Base-by-base conservation (phyloP, 2,797 vertebrate species). In the Varecia variegata region DNA sequence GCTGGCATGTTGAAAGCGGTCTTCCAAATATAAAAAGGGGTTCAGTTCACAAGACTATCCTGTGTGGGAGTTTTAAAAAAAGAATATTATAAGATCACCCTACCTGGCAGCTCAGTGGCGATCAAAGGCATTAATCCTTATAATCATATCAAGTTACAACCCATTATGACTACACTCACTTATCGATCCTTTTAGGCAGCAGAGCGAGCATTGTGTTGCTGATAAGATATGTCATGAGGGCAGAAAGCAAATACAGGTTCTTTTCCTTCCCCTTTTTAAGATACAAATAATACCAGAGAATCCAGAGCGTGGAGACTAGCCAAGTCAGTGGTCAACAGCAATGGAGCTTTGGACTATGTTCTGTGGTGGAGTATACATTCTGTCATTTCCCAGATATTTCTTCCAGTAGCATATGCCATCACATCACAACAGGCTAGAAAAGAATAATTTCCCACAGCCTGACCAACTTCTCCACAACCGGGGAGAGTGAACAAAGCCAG, bases 71-170 rank as follows among this genome's bases (percentile, higher is more conserved):
- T 94, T 93, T 88, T 67, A 80, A 90, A 73, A 76, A 95, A 65
- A 67, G 60, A 94, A 89, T 96, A 92, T 95, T 74, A 81, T 50
- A 76, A 27, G 74, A 95, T 97, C 15, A 25, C 68, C 85, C 95
- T 95, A 96, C 84, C 71, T 91, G 68, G 71, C 80, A 82, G 35
- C 79, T 97, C 56, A 43, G 1, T 47, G 77, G 70, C 90, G 56
- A 97, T 65, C 95, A 96, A 97, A 90, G 90, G 74, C 80, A 83
- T 45, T 96, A 92, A 73, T 94, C 85, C 94, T 92, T 93, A 17
- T 88, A 96, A 52, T 60, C 73, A 10, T 90, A 80, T 96, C 54
- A 47, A 88, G 27, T 91, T 83, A 62, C 3, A 50, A 20, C 58
- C 5, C 62, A 65, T 90, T 96, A 73, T 62, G 97, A 54, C 95